Conservation (phyloP, 2,113 vertebrate species). For the Leptocoma aspasia region DNA sequence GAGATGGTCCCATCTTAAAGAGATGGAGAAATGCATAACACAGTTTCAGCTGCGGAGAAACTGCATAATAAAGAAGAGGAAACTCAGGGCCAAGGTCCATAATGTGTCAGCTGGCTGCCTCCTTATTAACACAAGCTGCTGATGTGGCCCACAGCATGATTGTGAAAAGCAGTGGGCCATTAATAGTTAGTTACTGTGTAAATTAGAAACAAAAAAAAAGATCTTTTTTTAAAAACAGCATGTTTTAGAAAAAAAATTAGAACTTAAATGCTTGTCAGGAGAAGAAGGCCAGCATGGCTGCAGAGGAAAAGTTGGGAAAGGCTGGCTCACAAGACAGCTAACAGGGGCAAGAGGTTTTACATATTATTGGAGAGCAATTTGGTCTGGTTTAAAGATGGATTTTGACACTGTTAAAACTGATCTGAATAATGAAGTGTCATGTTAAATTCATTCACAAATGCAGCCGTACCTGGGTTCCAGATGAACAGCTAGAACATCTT, state of each 20-base stretch:
- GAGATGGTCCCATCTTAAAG: background rate
- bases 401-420: slow-evolving; percentile 48
- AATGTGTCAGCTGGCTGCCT: background rate
- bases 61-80: background rate
- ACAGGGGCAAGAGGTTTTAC: background rate
- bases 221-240: background rate
- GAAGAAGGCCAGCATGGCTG: background rate
- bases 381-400: slow-evolving; percentile 23
- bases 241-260: background rate
- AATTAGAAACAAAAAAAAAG: background rate
- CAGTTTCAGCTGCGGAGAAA: background rate
- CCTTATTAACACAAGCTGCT: background rate
- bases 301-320: background rate
- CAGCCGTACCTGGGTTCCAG: slow-evolving; percentile 23
- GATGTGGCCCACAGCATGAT: background rate
- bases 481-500: slow-evolving; percentile 21
- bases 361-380: slow-evolving; percentile 38
- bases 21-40: background rate
- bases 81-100: background rate
- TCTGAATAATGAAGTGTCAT: slow-evolving; percentile 57
- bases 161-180: background rate
- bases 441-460: slow-evolving; percentile 64
- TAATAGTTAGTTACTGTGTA: slow-evolving; percentile 21
- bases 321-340: background rate
- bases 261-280: background rate